A percentile compares a stretch with the other conserved stretches of the same genome.
phyloP scores from a whole-genome alignment of 35 echinoderm and acorn worm species.

The Eucidaris tribuloides region DNA sequence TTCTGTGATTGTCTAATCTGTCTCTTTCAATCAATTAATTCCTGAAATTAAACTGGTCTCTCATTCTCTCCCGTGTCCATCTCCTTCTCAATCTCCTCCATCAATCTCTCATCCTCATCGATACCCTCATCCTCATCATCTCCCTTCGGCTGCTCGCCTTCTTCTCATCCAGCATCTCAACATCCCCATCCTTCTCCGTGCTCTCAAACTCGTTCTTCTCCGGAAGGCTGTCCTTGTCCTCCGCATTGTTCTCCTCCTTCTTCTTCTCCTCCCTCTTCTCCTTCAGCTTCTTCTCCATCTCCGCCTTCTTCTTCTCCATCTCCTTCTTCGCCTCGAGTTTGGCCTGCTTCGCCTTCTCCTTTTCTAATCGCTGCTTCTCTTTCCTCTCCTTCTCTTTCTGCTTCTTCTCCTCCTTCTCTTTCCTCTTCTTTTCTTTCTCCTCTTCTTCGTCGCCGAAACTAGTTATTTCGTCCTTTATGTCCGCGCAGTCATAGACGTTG shows the following conservation, averaged over 20 bases:
- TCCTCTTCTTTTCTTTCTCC: conserved; percentile 85
- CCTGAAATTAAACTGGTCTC: too few species aligned
- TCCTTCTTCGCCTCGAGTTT: conserved; percentile 68
- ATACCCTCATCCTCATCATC: conserved; percentile 38
- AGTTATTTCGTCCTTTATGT: conserved; percentile 88
- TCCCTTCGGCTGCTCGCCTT: conserved; percentile 53
- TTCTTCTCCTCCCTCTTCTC: conserved; percentile 50
- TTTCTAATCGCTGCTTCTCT: conserved; percentile 3
- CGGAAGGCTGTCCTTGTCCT: conserved; percentile 58
- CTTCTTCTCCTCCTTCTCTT: conserved; percentile 75
- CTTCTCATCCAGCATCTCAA: conserved; percentile 14
- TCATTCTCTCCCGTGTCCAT: too few species aligned
- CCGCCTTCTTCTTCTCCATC: conserved; percentile 43
- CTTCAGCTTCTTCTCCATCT: conserved; percentile 34
- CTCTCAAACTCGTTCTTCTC: conserved; percentile 82
- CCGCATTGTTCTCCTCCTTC: conserved; percentile 26
- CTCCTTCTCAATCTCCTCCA: conserved; percentile 9
- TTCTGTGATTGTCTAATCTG: too few species aligned
- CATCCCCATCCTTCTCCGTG: conserved; percentile 45
- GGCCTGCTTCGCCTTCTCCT: background rate
- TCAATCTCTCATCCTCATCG: conserved; percentile 1
- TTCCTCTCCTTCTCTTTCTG: conserved; percentile 46
- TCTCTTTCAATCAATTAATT: too few species aligned
- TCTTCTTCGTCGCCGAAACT: conserved; percentile 92
- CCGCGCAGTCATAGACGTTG: conserved; percentile 74